These are phyloP conservation scores for Leptodirus hochenwartii DNA, from an alignment of 2,888 invertebrate genomes.

Conservation along the genomic window DNA sequence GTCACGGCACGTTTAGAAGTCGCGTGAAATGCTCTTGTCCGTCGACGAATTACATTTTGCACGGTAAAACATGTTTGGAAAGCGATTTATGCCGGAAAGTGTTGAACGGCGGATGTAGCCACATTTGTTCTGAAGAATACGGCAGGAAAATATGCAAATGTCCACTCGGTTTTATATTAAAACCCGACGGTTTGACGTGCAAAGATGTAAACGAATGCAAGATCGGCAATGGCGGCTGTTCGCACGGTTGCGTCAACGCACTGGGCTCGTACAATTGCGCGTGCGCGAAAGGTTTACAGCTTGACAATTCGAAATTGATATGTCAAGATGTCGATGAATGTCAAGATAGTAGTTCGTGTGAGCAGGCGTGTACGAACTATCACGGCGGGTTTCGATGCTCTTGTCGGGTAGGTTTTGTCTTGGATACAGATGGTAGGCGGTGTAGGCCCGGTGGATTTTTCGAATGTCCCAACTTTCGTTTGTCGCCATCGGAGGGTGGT, in stretches of 20 bases:
- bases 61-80: slow-evolving; percentile 20
- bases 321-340: slow-evolving; percentile 17
- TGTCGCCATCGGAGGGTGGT: slow-evolving; percentile 14
- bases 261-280: slow-evolving; percentile 31
- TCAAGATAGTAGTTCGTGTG: slow-evolving; percentile 27
- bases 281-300: slow-evolving; percentile 28
- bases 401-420: slow-evolving; percentile 26
- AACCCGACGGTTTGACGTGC: slow-evolving; percentile 10
- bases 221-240: slow-evolving; percentile 31
- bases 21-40: slow-evolving; percentile 33
- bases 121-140: slow-evolving; percentile 22
- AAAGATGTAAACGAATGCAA: slow-evolving; percentile 29
- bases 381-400: slow-evolving; percentile 31
- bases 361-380: slow-evolving; percentile 30
- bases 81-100: slow-evolving; percentile 22
- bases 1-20: slow-evolving; percentile 29
- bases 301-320: slow-evolving; percentile 21
- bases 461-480: slow-evolving; percentile 17
- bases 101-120: slow-evolving; percentile 25
- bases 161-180: slow-evolving; percentile 17
- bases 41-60: slow-evolving; percentile 24
- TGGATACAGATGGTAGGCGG: slow-evolving; percentile 15
- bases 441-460: slow-evolving; percentile 14
- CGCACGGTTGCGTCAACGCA: slow-evolving; percentile 38
- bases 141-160: slow-evolving; percentile 32